Base-by-base conservation (phyloP, 2,888 invertebrate genomes). In the Gibbula magus region DNA sequence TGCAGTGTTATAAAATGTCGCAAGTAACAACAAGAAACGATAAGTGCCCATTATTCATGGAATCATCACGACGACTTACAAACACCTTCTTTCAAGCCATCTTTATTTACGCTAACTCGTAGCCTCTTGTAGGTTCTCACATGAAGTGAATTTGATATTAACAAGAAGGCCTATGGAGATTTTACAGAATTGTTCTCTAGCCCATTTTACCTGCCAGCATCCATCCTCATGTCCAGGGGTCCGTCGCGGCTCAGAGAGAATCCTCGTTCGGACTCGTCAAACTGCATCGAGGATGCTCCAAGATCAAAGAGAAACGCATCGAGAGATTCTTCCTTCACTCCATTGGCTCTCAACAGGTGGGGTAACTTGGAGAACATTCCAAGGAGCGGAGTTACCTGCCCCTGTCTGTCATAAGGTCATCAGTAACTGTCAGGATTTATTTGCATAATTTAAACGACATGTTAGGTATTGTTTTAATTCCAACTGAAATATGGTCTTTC, bases 171-270 rank as follows among this genome's bases (percentile, higher is more conserved):
- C n/a, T n/a, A n/a, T n/a, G n/a, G n/a, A n/a, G n/a, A n/a, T n/a
- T n/a, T n/a, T n/a, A n/a, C n/a, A n/a, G n/a, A n/a, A n/a, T n/a
- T n/a, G n/a, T 45, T 4, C 10, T 45, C 10, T 13, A 35, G 7
- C 35, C n/a, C 3, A 45, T 45, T 81, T 75, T 81, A 95, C 88
- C 96, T 94, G 8, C 94, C 79, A 0, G 96, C 95, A 94, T 98
- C 97, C 99, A 99, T 99, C 91, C 98, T 94, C 98, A 99, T 99
- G 90, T 99, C 98, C 78, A 99, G 94, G 3, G 96, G 96, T 0
- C 97, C 98, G 94, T 98, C 95, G 77, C 77, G 85, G 74, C 95
- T 96, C 0, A 98, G 90, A 8, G 97, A 95, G 93, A 99, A 99
- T 0, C 99, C 99, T 89, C 99, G 94, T 22, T 94, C 94, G 0